Conservation (phyloP, 1,140 invertebrate genomes). For the Drosophila ogumai region DNA sequence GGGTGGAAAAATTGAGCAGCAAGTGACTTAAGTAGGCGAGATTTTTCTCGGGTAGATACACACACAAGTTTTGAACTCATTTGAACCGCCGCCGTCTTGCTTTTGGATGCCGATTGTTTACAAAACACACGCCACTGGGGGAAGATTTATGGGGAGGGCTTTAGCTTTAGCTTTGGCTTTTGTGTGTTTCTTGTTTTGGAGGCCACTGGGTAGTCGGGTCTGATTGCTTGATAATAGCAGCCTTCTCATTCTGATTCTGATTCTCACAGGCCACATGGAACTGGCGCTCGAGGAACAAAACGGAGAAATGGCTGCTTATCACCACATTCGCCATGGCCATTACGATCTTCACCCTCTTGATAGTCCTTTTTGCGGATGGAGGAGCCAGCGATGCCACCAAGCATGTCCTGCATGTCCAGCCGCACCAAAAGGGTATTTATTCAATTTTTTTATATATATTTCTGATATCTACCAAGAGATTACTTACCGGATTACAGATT, state of each 20-base stretch:
- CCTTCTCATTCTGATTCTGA: neutral
- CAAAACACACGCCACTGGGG: conserved; percentile 16
- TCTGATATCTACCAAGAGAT: too few relatives aligned
- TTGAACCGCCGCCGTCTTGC: conserved; percentile 34
- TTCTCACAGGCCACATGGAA: conserved; percentile 74
- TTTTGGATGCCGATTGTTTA: conserved; percentile 28
- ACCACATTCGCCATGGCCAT: conserved; percentile 77
- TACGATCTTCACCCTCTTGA: conserved; percentile 82
- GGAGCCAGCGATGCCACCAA: conserved; percentile 63
- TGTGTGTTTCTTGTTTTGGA: neutral
- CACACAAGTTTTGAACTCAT: conserved; percentile 39
- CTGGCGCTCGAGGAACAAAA: conserved; percentile 86
- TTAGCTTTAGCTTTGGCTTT: neutral
- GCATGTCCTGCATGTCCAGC: conserved; percentile 74
- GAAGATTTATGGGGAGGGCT: neutral
- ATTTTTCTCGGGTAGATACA: conserved; percentile 21
- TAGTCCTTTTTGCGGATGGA: conserved; percentile 72
- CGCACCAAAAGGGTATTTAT: conserved; percentile 63
- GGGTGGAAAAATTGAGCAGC: conserved; percentile 20
- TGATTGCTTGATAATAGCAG: conserved; percentile 27
- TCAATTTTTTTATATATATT: neutral
- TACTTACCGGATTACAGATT: conserved; percentile 45
- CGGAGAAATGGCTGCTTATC: conserved; percentile 86
- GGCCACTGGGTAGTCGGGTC: neutral
- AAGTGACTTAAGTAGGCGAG: conserved; percentile 28